Evolutionary conservation across 2,797 vertebrate species (phyloP).

Genomic region (Brachyrhaphis roseni): DNA sequence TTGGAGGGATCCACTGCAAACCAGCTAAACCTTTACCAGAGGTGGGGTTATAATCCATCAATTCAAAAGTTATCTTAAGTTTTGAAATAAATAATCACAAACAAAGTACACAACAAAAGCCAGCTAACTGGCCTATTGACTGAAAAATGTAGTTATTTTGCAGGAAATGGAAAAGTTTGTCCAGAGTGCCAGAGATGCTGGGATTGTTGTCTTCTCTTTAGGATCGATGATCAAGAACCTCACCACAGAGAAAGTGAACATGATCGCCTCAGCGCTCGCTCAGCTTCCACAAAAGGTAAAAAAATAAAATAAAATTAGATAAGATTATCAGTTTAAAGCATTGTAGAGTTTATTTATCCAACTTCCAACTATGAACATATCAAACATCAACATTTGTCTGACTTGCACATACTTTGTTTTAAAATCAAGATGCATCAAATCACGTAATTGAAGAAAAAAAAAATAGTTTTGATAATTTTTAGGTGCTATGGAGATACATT

Average conservation of each 20-base stretch:
- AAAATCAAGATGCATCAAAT: neutral
- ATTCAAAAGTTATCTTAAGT: neutral
- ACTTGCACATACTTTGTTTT: neutral
- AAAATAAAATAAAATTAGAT: neutral
- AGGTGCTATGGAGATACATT: slow-evolving; percentile 90
- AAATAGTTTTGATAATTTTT: neutral
- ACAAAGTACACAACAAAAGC: slow-evolving; percentile 77
- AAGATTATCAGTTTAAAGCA: neutral
- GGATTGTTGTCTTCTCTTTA: slow-evolving; percentile 88
- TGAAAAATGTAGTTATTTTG: neutral
- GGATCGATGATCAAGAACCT: slow-evolving; percentile 88
- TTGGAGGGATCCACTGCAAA: slow-evolving; percentile 91
- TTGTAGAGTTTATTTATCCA: neutral
- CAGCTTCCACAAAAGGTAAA: slow-evolving; percentile 91
- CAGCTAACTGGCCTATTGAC: neutral
- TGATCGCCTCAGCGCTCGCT: slow-evolving; percentile 86
- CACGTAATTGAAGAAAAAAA: neutral
- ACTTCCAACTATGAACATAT: neutral
- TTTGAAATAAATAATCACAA: neutral
- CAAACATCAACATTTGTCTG: neutral
- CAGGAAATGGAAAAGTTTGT: slow-evolving; percentile 93
- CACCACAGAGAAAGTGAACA: slow-evolving; percentile 81
- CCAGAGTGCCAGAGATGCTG: slow-evolving; percentile 88
- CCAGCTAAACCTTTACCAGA: slow-evolving; percentile 89
- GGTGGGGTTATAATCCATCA: slow-evolving; percentile 65